Evolutionary conservation across 1,140 invertebrate species (phyloP).

Genomic region (Cyclina sinensis): DNA sequence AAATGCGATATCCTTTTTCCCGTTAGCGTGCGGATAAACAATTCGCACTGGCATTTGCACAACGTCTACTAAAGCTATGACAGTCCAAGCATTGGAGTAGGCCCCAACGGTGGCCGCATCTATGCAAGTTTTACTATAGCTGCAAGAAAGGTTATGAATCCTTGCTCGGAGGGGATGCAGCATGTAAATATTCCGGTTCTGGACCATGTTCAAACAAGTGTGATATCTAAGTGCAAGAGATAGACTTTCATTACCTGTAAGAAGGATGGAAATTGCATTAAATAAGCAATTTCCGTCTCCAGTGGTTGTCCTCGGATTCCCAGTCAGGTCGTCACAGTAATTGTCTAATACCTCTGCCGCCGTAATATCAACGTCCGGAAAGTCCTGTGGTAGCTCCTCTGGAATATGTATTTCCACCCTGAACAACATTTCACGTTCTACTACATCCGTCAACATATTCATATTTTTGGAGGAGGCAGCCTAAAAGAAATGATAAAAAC

Average conservation of each 20-base stretch:
- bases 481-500: too few species aligned
- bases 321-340: neutral
- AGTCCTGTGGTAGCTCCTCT: neutral
- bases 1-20: neutral
- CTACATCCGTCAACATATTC: neutral
- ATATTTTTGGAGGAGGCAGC: too few species aligned
- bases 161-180: neutral
- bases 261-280: too few species aligned
- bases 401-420: neutral
- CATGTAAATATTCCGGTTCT: neutral
- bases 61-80: neutral
- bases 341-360: neutral
- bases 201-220: neutral
- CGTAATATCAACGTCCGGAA: neutral
- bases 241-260: neutral
- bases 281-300: slow-evolving; percentile 29
- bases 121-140: neutral
- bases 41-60: neutral
- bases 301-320: neutral
- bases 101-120: neutral
- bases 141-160: neutral
- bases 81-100: neutral
- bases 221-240: slow-evolving; percentile 22
- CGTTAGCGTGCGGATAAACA: slow-evolving; percentile 4
- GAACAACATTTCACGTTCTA: neutral